These are phyloP conservation scores for Caenorhabditis tropicalis DNA, from an alignment of 1,140 invertebrate genomes.

Conservation along the genomic window DNA sequence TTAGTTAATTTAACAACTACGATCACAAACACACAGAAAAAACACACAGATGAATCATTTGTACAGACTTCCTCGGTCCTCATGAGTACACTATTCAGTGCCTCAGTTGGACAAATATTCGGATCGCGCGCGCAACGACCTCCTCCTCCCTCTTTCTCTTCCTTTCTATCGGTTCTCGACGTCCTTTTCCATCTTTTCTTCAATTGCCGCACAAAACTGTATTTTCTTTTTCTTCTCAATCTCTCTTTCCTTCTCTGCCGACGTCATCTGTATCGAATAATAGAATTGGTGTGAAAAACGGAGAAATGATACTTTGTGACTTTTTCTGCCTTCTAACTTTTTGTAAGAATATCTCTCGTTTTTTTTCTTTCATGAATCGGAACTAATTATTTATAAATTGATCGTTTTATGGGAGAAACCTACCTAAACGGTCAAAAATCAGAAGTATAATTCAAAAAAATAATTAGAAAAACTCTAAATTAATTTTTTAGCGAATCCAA, in stretches of 20 bases:
- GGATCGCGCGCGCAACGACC: slow-evolving; percentile 21
- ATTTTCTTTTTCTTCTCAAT: slow-evolving; percentile 1
- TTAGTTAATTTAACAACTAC: neutral
- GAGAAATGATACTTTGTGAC: neutral
- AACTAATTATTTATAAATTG: too few relatives aligned
- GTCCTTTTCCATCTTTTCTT: neutral
- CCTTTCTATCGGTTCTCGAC: neutral
- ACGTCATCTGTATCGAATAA: neutral
- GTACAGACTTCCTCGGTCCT: neutral
- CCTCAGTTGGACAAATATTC: slow-evolving; percentile 31
- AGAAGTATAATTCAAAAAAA: too few relatives aligned
- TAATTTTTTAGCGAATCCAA: neutral
- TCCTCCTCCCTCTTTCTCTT: neutral
- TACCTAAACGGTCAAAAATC: too few relatives aligned
- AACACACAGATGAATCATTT: neutral
- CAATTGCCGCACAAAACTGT: slow-evolving; percentile 5
- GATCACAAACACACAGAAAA: neutral
- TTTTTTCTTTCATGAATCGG: neutral
- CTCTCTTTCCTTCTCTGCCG: neutral
- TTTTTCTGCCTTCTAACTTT: neutral
- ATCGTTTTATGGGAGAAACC: too few relatives aligned
- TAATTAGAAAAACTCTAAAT: too few relatives aligned
- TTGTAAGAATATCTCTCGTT: too few relatives aligned
- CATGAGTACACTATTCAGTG: slow-evolving; percentile 28
- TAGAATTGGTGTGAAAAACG: neutral